Evolutionary conservation across 2,888 invertebrate genomes (phyloP), one percentile per base, ranked within the genome.

Genomic region (Sesia apiformis): DNA sequence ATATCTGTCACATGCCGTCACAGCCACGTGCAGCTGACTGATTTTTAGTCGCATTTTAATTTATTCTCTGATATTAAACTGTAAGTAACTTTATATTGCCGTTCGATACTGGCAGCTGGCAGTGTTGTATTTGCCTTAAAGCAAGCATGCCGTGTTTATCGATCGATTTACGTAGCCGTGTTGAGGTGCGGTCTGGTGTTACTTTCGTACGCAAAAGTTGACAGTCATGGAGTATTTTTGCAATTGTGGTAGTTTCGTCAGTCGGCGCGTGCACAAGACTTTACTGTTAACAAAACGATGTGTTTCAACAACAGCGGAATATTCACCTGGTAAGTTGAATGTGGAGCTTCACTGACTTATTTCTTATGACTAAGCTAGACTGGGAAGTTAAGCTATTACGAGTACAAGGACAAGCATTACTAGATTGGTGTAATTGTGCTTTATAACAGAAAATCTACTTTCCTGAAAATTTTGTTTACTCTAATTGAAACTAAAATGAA

Each of bases 81-180:
- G 69, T 67, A 70, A 72, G 67, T 8, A n/a, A 8, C n/a, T 8
- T 23, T 49, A 8, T 23, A 23, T 23, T 23, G 23, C 23, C 38
- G 4, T 4, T 66, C 66, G 62, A 65, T 55, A 64, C 58, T 57
- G 54, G 60, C 54, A 52, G 56, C 58, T 6, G 38, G 66, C 76
- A 81, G 79, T 83, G 64, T 66, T 63, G 63, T 69, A 65, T 67
- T 59, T 57, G 63, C 64, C 61, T 65, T 69, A 61, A 60, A 52
- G 65, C 66, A 69, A 76, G 69, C 62, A 80, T 81, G 81, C 66
- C 76, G 81, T 69, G 76, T 76, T 60, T 65, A 54, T 58, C 53
- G 62, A 59, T 51, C 51, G 49, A 53, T 55, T 52, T 39, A 42
- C 52, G 42, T n/a, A 50, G 1, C n/a, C 60, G 63, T 57, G 57